phyloP scores from a whole-genome alignment of 1,140 invertebrate species.

The Leptinotarsa defecta region DNA sequence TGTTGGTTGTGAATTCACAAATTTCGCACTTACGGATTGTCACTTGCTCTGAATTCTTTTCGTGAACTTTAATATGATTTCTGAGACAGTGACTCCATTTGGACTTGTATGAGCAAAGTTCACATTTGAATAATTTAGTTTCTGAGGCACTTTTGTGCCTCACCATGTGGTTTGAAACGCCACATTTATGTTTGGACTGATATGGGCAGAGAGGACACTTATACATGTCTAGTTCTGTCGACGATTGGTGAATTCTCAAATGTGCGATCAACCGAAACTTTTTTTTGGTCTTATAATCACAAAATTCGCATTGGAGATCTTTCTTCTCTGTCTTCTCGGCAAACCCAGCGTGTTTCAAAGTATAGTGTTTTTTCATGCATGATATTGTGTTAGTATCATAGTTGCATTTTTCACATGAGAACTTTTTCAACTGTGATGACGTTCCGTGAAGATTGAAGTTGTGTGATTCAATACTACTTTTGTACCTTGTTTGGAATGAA shows the following conservation, averaged over 20 bases:
- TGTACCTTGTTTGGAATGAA: neutral
- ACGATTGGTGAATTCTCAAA: neutral
- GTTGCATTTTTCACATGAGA: neutral
- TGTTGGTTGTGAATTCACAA: conserved; percentile 11
- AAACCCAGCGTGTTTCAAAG: neutral
- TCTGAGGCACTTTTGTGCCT: neutral
- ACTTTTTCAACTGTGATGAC: neutral
- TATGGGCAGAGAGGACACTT: neutral
- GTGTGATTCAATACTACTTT: neutral
- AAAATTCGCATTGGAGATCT: neutral
- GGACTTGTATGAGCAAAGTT: neutral
- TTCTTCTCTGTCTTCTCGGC: neutral
- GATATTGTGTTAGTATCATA: neutral
- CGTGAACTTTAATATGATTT: neutral
- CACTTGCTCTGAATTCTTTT: neutral
- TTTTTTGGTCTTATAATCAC: neutral
- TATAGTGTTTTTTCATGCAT: neutral
- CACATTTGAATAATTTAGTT: neutral
- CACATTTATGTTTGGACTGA: neutral
- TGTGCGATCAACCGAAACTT: neutral
- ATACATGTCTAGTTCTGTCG: neutral
- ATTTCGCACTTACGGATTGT: neutral
- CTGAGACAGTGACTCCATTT: neutral
- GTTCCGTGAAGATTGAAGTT: neutral
- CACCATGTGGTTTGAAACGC: neutral